These are phyloP conservation scores for Aphidius colemani DNA, from an alignment of 2,888 invertebrate genomes.

Conservation along the genomic window DNA sequence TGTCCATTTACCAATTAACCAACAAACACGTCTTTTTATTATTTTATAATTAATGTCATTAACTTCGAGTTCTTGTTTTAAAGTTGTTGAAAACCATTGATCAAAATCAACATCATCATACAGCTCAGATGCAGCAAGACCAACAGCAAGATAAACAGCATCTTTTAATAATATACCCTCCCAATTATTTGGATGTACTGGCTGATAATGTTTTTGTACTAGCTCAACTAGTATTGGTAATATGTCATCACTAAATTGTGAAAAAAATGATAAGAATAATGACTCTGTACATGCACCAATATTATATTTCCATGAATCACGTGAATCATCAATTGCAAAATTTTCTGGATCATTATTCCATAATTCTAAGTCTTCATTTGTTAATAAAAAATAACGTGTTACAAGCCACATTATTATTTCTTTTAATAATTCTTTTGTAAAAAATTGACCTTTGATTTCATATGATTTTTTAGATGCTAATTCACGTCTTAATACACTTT, in stretches of 20 bases:
- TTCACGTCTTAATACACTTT: slow-evolving; percentile 58
- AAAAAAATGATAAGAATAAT: slow-evolving; percentile 82
- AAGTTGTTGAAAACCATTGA: slow-evolving; percentile 83
- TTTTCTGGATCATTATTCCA: slow-evolving; percentile 93
- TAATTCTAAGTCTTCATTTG: slow-evolving; percentile 78
- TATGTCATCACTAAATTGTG: slow-evolving; percentile 74
- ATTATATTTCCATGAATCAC: slow-evolving; percentile 94
- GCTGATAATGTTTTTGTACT: slow-evolving; percentile 69
- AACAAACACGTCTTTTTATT: slow-evolving; percentile 81
- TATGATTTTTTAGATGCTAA: slow-evolving; percentile 59
- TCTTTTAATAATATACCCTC: slow-evolving; percentile 84
- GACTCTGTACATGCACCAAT: slow-evolving; percentile 88
- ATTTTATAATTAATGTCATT: slow-evolving; percentile 83
- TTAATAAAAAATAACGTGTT: slow-evolving; percentile 85
- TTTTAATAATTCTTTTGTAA: slow-evolving; percentile 74
- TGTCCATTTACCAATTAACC: slow-evolving; percentile 80
- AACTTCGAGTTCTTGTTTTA: slow-evolving; percentile 81
- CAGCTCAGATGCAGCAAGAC: slow-evolving; percentile 84
- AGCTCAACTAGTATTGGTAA: slow-evolving; percentile 76
- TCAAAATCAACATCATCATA: slow-evolving; percentile 94
- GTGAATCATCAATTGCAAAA: slow-evolving; percentile 82
- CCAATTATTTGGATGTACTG: slow-evolving; percentile 73
- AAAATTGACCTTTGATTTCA: slow-evolving; percentile 76
- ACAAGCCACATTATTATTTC: slow-evolving; percentile 86
- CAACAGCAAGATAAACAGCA: slow-evolving; percentile 91